Evolutionary conservation across 2,113 vertebrate species (phyloP).

Genomic region (Echinops telfairi): DNA sequence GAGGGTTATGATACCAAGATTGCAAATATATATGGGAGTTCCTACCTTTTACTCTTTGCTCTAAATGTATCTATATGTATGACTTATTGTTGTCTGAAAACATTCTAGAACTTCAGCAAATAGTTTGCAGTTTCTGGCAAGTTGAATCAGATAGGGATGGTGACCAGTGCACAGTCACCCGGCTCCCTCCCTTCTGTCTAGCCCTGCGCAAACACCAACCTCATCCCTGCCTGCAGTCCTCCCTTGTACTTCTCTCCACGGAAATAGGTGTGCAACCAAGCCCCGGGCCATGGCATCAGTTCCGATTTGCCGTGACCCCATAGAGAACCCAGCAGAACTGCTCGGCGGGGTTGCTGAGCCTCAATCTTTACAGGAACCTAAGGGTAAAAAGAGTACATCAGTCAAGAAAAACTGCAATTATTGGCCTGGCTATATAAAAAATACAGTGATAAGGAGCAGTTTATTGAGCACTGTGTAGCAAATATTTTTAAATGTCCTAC

Average conservation of each 20-base stretch:
- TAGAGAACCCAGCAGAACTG: too few species aligned
- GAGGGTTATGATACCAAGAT: not conserved
- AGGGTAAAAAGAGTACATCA: not conserved
- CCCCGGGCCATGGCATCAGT: too few species aligned
- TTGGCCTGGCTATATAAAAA: not conserved
- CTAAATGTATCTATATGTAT: not conserved
- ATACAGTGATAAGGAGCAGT: not conserved
- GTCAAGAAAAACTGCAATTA: not conserved
- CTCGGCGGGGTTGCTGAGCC: too few species aligned
- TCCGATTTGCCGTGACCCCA: too few species aligned
- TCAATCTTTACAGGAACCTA: not conserved
- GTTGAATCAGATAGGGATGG: not conserved
- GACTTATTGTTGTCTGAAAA: not conserved
- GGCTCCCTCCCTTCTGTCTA: not conserved
- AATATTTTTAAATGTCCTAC: not conserved
- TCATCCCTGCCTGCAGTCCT: rapidly evolving
- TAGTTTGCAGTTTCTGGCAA: too few species aligned
- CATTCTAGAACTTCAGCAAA: not conserved
- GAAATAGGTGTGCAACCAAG: too few species aligned
- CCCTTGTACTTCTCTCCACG: too few species aligned
- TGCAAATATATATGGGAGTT: not conserved
- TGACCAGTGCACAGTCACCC: rapidly evolving
- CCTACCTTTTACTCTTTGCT: not conserved
- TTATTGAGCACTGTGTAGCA: not conserved
- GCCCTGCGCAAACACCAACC: not conserved